These are phyloP conservation scores for Andricus quercusramuli DNA, from an alignment of 2,888 invertebrate species.

Conservation along the genomic window DNA sequence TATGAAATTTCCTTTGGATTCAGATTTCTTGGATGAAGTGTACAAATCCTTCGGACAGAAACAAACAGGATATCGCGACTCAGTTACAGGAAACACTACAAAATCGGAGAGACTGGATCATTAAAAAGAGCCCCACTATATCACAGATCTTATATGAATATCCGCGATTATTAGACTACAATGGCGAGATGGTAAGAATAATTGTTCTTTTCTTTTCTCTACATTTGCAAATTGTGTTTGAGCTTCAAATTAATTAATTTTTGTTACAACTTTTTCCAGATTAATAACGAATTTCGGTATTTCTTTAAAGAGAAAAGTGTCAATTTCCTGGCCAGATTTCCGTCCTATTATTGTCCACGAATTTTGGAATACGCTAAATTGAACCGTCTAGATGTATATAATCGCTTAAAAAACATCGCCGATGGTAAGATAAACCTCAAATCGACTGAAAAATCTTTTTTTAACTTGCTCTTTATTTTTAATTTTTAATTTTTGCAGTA, in stretches of 20 bases:
- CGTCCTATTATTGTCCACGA: constrained; percentile 27
- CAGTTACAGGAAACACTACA: neutral
- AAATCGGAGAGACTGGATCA: constrained; percentile 37
- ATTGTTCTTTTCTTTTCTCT: neutral
- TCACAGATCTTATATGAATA: constrained; percentile 24
- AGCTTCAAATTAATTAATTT: neutral
- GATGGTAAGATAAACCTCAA: neutral
- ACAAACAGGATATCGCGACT: constrained; percentile 1
- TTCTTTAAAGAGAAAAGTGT: constrained; percentile 29
- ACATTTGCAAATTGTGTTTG: neutral
- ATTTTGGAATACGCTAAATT: constrained; percentile 41
- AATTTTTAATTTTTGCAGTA: neutral
- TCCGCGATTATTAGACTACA: constrained; percentile 38
- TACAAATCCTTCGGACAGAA: neutral
- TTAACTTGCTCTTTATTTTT: neutral
- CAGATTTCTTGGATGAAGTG: constrained; percentile 1
- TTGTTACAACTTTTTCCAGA: neutral
- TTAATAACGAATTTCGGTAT: constrained; percentile 23
- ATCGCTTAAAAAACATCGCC: neutral
- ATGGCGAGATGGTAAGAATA: constrained; percentile 38
- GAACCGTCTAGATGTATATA: constrained; percentile 10
- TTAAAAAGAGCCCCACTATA: constrained; percentile 18
- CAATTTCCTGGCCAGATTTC: constrained; percentile 30
- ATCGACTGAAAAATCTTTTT: neutral
- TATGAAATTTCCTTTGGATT: too few relatives aligned